phyloP scores from a whole-genome alignment of 2,797 vertebrate genomes.

The Schizothorax lantsangensis region DNA sequence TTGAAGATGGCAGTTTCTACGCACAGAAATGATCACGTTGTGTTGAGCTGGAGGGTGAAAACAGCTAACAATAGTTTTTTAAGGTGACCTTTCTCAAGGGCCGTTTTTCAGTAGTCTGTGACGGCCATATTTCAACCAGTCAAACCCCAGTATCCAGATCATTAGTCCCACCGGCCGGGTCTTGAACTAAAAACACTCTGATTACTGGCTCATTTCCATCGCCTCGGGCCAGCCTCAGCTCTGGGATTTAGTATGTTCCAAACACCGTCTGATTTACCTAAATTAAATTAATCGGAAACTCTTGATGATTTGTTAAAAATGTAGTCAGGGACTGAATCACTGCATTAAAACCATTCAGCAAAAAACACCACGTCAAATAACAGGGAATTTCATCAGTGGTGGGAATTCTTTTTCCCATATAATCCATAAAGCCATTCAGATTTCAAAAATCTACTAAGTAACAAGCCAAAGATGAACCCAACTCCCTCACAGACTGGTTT shows the following conservation, averaged over 20 bases:
- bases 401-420: not conserved
- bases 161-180: conserved; percentile 49
- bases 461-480: conserved; percentile 27
- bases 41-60: conserved; percentile 10
- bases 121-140: conserved; percentile 55
- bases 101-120: conserved; percentile 54
- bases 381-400: not conserved
- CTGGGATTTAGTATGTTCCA: conserved; percentile 21
- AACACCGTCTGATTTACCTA: conserved; percentile 33
- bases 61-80: conserved; percentile 37
- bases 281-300: conserved; percentile 47
- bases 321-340: not conserved
- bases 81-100: conserved; percentile 25
- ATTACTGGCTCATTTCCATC: conserved; percentile 43
- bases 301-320: conserved; percentile 45
- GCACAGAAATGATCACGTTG: not conserved
- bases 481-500: conserved; percentile 18
- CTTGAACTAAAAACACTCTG: conserved; percentile 57
- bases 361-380: not conserved
- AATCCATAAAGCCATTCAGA: conserved; percentile 25
- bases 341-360: conserved; percentile 33
- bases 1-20: conserved; percentile 14
- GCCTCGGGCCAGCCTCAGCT: conserved; percentile 37
- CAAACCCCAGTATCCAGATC: conserved; percentile 35
- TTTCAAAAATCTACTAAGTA: conserved; percentile 45